Evolutionary conservation across 92 coral and sea anemone species (phyloP).

Genomic region (Siderastrea siderea): DNA sequence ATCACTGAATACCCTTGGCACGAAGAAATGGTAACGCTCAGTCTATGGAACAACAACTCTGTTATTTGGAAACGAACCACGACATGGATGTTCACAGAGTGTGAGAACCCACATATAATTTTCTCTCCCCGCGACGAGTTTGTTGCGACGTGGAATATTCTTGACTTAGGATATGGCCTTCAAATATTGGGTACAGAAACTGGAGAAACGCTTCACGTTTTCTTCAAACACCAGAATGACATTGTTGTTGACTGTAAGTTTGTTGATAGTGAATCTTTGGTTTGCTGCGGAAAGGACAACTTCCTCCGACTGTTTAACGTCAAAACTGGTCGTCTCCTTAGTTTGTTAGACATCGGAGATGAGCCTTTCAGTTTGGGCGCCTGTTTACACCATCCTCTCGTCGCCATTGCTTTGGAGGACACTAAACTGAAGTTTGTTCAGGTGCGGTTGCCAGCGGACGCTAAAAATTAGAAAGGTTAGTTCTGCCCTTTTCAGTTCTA

Average conservation of each 20-base stretch:
- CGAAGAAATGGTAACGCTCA: not conserved
- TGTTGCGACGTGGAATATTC: not conserved
- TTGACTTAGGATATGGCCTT: not conserved
- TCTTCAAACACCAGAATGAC: not conserved
- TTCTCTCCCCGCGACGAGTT: not conserved
- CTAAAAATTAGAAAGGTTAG: slow-evolving; percentile 2
- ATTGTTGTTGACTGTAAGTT: slow-evolving; percentile 26
- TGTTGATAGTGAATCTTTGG: not conserved
- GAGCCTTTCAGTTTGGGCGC: slow-evolving; percentile 1
- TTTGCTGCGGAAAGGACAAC: slow-evolving; percentile 8
- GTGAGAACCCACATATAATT: not conserved
- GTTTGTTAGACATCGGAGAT: slow-evolving; percentile 11
- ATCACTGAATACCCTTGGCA: not conserved
- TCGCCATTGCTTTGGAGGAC: not conserved
- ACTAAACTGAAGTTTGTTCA: slow-evolving; percentile 10
- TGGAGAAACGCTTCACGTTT: not conserved
- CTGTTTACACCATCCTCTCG: slow-evolving; percentile 2
- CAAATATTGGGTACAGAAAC: slow-evolving; percentile 4
- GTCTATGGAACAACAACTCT: not conserved
- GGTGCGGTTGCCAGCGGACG: not conserved
- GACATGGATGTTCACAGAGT: not conserved
- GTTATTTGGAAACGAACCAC: not conserved
- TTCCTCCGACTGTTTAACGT: slow-evolving; percentile 14
- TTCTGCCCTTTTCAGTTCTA: no score
- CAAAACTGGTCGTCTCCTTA: not conserved